Evolutionary conservation across 2,113 vertebrate species (phyloP).

Genomic region (Acrocephalus arundinaceus): DNA sequence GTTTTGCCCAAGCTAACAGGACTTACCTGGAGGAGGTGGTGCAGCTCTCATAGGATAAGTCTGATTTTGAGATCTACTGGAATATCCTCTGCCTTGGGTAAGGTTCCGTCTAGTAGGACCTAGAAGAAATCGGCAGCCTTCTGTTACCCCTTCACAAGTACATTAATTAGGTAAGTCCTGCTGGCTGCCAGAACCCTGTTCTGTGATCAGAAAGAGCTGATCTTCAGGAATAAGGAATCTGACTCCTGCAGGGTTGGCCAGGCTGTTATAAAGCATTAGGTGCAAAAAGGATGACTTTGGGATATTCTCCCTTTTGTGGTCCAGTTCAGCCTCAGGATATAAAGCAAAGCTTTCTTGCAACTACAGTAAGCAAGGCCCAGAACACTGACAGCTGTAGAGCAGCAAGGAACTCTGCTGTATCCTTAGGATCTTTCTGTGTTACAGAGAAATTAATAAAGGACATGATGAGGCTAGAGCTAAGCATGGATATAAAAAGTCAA

Average conservation of each 20-base stretch:
- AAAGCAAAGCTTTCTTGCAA: neutral
- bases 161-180: neutral
- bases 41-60: slow-evolving; percentile 84
- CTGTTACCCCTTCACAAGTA: neutral
- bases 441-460: neutral
- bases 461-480: neutral
- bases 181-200: neutral
- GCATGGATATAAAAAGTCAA: neutral
- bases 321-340: neutral
- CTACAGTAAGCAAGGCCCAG: neutral
- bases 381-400: neutral
- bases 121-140: slow-evolving; percentile 50
- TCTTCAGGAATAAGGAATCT: neutral
- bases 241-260: neutral
- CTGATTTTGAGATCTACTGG: slow-evolving; percentile 75
- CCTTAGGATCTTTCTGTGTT: neutral
- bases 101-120: slow-evolving; percentile 86
- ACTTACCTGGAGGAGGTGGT: slow-evolving; percentile 90
- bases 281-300: neutral
- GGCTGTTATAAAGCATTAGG: neutral
- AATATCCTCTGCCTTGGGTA: slow-evolving; percentile 63
- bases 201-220: neutral
- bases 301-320: neutral
- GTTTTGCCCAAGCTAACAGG: neutral
- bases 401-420: neutral